These are phyloP conservation scores for Eleginops maclovinus DNA, from an alignment of 2,113 vertebrate genomes.

Conservation along the genomic window DNA sequence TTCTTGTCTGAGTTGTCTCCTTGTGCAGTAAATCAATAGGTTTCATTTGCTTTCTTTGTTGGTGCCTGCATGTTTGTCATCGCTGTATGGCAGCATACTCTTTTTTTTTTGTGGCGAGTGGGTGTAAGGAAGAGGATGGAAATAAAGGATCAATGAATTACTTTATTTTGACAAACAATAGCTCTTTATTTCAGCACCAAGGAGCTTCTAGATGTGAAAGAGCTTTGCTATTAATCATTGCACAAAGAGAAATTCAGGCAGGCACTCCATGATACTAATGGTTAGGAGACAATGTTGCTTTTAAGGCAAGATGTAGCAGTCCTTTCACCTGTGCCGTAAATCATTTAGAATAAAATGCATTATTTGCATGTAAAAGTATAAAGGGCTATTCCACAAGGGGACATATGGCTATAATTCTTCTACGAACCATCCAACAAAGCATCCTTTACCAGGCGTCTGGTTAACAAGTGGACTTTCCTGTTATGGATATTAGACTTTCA, in stretches of 20 bases:
- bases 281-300: conserved; percentile 3
- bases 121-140: conserved; percentile 27
- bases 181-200: conserved; percentile 14
- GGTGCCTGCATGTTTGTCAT: conserved; percentile 43
- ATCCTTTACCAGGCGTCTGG: background rate
- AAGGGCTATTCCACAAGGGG: background rate
- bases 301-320: background rate
- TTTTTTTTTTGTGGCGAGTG: conserved; percentile 40
- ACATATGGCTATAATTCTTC: background rate
- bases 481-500: background rate
- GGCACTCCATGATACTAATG: conserved; percentile 13
- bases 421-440: background rate
- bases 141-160: conserved; percentile 53
- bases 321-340: background rate
- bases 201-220: conserved; percentile 29
- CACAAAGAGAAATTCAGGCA: background rate
- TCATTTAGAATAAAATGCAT: conserved; percentile 8
- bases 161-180: conserved; percentile 42
- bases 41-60: conserved; percentile 33
- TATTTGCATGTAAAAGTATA: background rate
- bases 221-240: conserved; percentile 26
- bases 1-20: conserved; percentile 20
- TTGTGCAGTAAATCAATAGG: conserved; percentile 40
- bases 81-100: conserved; percentile 34
- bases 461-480: background rate